Conservation (phyloP, 2,113 vertebrate species). For the Puma concolor region DNA sequence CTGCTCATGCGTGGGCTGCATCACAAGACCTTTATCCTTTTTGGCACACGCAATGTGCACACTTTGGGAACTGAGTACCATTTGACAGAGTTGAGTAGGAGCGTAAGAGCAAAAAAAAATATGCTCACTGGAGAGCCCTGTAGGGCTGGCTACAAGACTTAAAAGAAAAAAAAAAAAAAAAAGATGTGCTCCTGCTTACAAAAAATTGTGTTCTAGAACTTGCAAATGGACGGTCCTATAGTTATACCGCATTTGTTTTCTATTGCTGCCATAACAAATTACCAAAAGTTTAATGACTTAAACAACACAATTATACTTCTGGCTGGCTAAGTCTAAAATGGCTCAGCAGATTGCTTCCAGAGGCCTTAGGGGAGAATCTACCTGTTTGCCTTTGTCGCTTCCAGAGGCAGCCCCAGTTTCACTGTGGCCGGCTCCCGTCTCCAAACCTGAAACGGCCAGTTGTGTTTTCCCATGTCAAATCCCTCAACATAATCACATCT, state of each 20-base stretch:
- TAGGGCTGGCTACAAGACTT: not conserved
- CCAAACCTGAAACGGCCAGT: not conserved
- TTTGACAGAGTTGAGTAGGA: not conserved
- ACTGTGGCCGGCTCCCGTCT: not conserved
- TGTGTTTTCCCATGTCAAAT: not conserved
- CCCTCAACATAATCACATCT: not conserved
- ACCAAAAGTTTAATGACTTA: not conserved
- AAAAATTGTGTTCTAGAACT: not conserved
- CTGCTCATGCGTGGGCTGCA: not conserved
- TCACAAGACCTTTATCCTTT: not conserved
- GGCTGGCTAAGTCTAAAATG: not conserved
- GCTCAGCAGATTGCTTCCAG: too few relatives aligned
- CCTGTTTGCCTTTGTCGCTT: not conserved
- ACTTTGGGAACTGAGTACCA: not conserved
- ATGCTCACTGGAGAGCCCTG: not conserved
- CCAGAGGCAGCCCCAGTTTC: not conserved
- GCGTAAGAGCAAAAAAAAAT: too few relatives aligned
- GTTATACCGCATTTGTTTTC: not conserved
- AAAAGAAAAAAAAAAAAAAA: not conserved
- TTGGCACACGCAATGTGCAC: not conserved
- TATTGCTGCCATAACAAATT: not conserved
- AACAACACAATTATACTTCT: not conserved
- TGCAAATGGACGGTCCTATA: not conserved
- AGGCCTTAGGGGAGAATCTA: not conserved
- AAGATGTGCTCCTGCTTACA: not conserved